A percentile compares a stretch with the other conserved stretches of the same genome.
Conservation (phyloP, 2,113 vertebrate genomes). For the Alaudala cheleensis region DNA sequence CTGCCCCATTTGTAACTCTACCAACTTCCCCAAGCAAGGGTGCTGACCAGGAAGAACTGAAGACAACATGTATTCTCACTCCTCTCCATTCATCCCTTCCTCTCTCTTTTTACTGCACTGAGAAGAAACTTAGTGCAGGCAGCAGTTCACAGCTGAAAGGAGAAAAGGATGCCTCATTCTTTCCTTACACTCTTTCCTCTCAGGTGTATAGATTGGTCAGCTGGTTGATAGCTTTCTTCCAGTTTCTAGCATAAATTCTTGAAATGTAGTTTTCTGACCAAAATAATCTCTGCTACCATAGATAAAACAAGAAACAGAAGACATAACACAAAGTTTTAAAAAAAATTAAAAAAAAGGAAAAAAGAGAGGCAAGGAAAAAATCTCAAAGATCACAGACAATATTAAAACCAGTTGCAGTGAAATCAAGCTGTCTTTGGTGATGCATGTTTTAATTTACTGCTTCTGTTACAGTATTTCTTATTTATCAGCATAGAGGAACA, state of each 20-base stretch:
- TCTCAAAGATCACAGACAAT: background rate
- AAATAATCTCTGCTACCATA: background rate
- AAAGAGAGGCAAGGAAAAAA: too few species aligned
- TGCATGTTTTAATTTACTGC: background rate
- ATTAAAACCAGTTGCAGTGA: background rate
- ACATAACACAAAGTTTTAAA: accelerated
- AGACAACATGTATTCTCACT: background rate
- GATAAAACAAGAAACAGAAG: background rate
- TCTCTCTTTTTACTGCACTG: background rate
- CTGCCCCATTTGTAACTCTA: background rate
- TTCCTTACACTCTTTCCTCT: background rate
- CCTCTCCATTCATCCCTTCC: background rate
- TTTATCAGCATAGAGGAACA: background rate
- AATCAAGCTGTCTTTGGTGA: background rate
- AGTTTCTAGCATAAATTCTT: background rate
- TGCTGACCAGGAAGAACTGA: background rate
- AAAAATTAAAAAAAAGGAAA: too few species aligned
- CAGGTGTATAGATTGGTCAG: background rate
- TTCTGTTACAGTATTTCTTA: background rate
- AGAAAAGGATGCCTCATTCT: background rate
- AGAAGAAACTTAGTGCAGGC: background rate
- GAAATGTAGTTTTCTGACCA: background rate
- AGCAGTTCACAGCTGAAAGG: background rate
- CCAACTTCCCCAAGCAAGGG: background rate
- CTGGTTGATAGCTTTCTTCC: background rate